Evolutionary conservation across 1,140 invertebrate genomes (phyloP).

Genomic region (Euglossa dilemma): DNA sequence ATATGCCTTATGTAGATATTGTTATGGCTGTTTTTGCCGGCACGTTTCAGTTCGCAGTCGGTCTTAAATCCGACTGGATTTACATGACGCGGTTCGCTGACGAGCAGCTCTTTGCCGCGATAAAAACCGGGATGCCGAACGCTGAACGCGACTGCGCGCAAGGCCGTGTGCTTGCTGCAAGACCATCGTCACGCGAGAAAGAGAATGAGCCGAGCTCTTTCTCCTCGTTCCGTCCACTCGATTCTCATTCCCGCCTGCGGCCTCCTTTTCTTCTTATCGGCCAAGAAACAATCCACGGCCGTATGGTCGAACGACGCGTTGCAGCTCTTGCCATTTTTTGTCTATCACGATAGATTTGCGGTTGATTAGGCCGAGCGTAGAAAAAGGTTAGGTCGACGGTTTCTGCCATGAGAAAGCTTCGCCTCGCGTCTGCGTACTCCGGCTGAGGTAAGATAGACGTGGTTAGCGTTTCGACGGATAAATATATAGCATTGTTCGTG

Average conservation of each 20-base stretch:
- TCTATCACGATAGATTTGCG: conserved; percentile 2
- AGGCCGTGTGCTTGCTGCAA: conserved; percentile 1
- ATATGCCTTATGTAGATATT: conserved; percentile 68
- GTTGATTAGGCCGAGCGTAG: background rate
- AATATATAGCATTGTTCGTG: background rate
- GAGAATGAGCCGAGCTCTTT: background rate
- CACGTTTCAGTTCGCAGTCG: conserved; percentile 49
- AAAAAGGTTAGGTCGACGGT: conserved; percentile 9
- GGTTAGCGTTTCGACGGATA: background rate
- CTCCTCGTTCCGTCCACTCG: background rate
- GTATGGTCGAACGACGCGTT: background rate
- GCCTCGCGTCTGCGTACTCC: background rate
- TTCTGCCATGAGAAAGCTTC: background rate
- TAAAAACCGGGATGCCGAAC: conserved; percentile 38
- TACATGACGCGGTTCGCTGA: conserved; percentile 58
- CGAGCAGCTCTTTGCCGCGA: background rate
- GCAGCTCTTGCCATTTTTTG: background rate
- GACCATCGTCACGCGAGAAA: background rate
- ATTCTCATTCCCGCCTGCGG: conserved; percentile 1
- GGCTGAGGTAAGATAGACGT: background rate
- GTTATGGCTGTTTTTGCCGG: conserved; percentile 70
- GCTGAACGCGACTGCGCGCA: background rate
- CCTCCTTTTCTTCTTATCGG: background rate
- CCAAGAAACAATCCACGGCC: conserved; percentile 5
- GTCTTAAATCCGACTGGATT: conserved; percentile 53